Evolutionary conservation across 2,797 vertebrate species (phyloP).

Genomic region (Selene dorsalis): DNA sequence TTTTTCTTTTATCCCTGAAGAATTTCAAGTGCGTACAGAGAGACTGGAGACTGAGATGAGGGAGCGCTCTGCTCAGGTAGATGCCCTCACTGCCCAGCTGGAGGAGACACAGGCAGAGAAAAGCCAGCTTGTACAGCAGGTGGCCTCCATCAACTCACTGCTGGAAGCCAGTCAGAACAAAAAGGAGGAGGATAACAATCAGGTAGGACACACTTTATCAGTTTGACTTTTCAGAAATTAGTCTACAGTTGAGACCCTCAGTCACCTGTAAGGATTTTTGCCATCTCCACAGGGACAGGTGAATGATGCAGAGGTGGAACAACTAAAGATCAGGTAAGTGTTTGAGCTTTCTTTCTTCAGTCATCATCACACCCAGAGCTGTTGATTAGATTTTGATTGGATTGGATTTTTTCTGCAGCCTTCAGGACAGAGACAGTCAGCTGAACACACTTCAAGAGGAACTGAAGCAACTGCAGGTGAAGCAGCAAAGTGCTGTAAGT

Average conservation of each 20-base stretch:
- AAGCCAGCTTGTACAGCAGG: conserved; percentile 85
- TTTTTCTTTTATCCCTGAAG: conserved; percentile 72
- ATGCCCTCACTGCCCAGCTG: conserved; percentile 84
- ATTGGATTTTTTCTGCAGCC: conserved; percentile 53
- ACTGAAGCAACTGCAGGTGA: conserved; percentile 72
- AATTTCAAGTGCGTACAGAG: conserved; percentile 84
- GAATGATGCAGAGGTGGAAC: conserved; percentile 82
- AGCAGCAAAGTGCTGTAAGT: conserved; percentile 73
- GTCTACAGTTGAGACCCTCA: neutral
- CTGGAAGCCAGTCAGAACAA: conserved; percentile 88
- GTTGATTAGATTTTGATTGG: too few relatives aligned
- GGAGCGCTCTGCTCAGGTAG: conserved; percentile 83
- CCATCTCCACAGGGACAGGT: conserved; percentile 72
- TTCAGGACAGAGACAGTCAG: conserved; percentile 75
- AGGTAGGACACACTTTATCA: conserved; percentile 51
- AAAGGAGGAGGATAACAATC: conserved; percentile 74
- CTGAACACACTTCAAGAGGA: conserved; percentile 71
- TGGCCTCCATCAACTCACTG: conserved; percentile 87
- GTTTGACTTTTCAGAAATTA: neutral
- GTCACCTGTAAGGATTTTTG: neutral
- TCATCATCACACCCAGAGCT: neutral
- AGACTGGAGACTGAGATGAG: conserved; percentile 85
- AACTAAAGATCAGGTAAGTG: conserved; percentile 86
- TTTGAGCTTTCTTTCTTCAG: neutral
- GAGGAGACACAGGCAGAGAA: conserved; percentile 85